Percentiles rank a stretch among this genome's conserved stretches.
Evolutionary conservation across 2,113 vertebrate genomes (phyloP).

Genomic region (Eulacestoma nigropectus): DNA sequence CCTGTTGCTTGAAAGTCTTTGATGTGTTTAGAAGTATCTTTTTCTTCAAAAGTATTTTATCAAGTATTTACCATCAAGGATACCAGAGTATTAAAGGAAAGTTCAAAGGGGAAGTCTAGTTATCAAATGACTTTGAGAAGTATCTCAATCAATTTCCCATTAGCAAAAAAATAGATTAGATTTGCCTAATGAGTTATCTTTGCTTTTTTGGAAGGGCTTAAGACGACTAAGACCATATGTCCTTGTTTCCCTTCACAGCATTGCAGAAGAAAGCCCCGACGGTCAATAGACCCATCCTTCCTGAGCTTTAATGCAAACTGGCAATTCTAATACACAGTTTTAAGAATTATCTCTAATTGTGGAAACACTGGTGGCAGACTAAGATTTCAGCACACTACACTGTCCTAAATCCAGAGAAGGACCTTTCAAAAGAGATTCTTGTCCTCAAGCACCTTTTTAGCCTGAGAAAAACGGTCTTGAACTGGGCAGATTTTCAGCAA

Average conservation of each 20-base stretch:
- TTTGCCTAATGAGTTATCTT: not conserved
- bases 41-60: not conserved
- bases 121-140: not conserved
- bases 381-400: not conserved
- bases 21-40: not conserved
- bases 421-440: not conserved
- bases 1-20: not conserved
- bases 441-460: not conserved
- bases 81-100: not conserved
- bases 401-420: not conserved
- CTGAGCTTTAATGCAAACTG: not conserved
- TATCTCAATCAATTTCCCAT: not conserved
- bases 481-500: not conserved
- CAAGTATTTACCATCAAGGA: not conserved
- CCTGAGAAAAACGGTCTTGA: not conserved
- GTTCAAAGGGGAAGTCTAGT: not conserved
- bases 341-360: not conserved
- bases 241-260: not conserved
- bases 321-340: not conserved
- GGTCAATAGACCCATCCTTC: rapidly evolving
- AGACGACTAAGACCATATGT: not conserved
- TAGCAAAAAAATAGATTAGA: not conserved
- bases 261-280: not conserved
- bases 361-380: not conserved
- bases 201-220: not conserved